Evolutionary conservation across 23 tunicate genomes (phyloP).

Genomic region (Halocynthia aurantium): DNA sequence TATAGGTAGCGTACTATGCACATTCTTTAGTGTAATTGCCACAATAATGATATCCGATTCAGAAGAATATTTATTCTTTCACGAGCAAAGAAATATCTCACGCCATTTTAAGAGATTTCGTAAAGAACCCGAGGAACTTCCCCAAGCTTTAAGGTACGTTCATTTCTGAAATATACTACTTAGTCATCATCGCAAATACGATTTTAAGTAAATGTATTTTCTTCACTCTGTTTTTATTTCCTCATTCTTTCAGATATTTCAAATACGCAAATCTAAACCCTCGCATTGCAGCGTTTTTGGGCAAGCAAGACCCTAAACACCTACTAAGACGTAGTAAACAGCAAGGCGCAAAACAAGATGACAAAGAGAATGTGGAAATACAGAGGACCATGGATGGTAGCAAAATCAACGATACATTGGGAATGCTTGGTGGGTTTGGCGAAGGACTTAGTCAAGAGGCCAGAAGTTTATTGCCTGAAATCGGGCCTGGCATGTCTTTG

Average conservation of each 20-base stretch:
- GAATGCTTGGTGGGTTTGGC: constrained; percentile 55
- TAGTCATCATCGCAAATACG: neutral
- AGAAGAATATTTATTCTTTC: constrained; percentile 43
- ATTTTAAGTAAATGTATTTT: neutral
- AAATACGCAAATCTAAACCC: constrained; percentile 92
- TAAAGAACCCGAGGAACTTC: constrained; percentile 89
- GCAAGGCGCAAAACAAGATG: constrained; percentile 52
- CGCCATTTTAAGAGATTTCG: constrained; percentile 73
- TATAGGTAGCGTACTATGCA: too few relatives aligned
- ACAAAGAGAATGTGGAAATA: constrained; percentile 38
- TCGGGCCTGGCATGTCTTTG: constrained; percentile 30
- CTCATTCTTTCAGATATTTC: constrained; percentile 62
- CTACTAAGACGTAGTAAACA: constrained; percentile 54
- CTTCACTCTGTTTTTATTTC: neutral
- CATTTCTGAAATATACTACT: neutral
- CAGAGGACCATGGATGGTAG: constrained; percentile 20
- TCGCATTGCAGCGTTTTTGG: constrained; percentile 80
- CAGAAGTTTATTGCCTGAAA: constrained; percentile 60
- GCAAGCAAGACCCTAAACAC: constrained; percentile 82
- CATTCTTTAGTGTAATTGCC: neutral
- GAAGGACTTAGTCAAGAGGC: constrained; percentile 68
- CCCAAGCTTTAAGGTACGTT: constrained; percentile 72
- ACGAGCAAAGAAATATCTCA: constrained; percentile 59
- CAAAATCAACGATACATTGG: constrained; percentile 28
- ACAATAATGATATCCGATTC: constrained; percentile 6